phyloP scores from a whole-genome alignment of 2,888 invertebrate species.

The Drosophila hamatofila region DNA sequence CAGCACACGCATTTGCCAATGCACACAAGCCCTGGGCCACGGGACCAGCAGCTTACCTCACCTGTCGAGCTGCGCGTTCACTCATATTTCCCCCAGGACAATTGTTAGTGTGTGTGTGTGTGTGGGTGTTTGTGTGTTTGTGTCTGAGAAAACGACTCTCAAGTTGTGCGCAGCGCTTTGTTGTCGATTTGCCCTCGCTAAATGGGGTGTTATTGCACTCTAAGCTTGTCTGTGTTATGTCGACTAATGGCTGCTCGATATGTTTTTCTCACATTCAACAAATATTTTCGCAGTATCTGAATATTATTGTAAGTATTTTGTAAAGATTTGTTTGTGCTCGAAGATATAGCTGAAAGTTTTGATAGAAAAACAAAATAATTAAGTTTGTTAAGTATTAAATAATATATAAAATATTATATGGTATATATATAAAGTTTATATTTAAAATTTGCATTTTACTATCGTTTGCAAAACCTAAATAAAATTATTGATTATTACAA shows the following conservation, averaged over 20 bases:
- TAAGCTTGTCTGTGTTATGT: slow-evolving; percentile 31
- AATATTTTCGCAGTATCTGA: not conserved
- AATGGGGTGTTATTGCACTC: slow-evolving; percentile 55
- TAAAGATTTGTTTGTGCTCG: not conserved
- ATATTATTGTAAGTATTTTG: not conserved
- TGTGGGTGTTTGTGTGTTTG: slow-evolving; percentile 14
- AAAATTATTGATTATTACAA: too few species aligned
- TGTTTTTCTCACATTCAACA: not conserved
- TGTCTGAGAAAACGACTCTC: slow-evolving; percentile 27
- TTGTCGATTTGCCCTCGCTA: slow-evolving; percentile 47
- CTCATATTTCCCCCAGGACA: slow-evolving; percentile 80
- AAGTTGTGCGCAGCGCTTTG: slow-evolving; percentile 48
- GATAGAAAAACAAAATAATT: not conserved
- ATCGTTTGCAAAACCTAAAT: too few species aligned
- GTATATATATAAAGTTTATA: too few species aligned
- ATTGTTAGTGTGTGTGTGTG: slow-evolving; percentile 25
- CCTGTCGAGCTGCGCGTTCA: slow-evolving; percentile 58
- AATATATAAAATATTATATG: too few species aligned
- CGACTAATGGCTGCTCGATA: not conserved
- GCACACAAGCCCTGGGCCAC: slow-evolving; percentile 20
- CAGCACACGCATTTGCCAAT: slow-evolving; percentile 39
- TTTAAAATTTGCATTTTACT: too few species aligned
- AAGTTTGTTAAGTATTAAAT: too few species aligned
- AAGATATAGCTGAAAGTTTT: not conserved
- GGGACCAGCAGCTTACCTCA: slow-evolving; percentile 43